Conservation (phyloP, 2,888 invertebrate species). For the Gymnoscelis rufifasciata region DNA sequence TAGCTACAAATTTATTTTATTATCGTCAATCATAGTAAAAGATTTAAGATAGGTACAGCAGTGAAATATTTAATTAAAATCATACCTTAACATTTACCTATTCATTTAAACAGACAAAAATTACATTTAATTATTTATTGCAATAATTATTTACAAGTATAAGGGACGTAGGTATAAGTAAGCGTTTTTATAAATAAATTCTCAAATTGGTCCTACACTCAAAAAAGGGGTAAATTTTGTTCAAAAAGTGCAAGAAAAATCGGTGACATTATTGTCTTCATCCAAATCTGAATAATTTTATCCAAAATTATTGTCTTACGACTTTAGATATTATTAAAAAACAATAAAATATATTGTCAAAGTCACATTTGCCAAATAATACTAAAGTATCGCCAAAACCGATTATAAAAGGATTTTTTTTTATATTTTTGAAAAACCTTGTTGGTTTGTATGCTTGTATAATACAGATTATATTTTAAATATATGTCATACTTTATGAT, state of each 20-base stretch:
- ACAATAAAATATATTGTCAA: slow-evolving; percentile 61
- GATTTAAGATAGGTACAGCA: slow-evolving; percentile 5
- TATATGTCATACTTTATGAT: neutral
- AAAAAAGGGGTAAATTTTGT: slow-evolving; percentile 27
- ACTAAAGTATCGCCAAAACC: slow-evolving; percentile 25
- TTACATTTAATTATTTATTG: neutral
- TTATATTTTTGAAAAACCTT: neutral
- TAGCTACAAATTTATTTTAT: neutral
- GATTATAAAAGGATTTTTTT: slow-evolving; percentile 14
- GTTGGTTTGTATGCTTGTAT: neutral
- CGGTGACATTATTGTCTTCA: slow-evolving; percentile 25
- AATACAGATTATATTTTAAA: neutral
- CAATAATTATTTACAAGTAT: slow-evolving; percentile 11
- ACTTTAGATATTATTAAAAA: slow-evolving; percentile 15
- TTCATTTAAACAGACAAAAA: no score
- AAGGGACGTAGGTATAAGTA: neutral
- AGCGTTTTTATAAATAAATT: slow-evolving; percentile 23
- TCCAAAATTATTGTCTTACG: slow-evolving; percentile 36
- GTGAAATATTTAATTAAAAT: slow-evolving; percentile 5
- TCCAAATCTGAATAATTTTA: slow-evolving; percentile 13
- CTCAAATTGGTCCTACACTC: slow-evolving; percentile 43
- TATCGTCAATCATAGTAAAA: slow-evolving; percentile 35
- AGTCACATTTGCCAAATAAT: slow-evolving; percentile 58
- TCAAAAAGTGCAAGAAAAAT: slow-evolving; percentile 34
- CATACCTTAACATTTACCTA: neutral